These are phyloP conservation scores for Pseudotriccus pelzelni DNA, from an alignment of 2,797 vertebrate species.

Conservation along the genomic window DNA sequence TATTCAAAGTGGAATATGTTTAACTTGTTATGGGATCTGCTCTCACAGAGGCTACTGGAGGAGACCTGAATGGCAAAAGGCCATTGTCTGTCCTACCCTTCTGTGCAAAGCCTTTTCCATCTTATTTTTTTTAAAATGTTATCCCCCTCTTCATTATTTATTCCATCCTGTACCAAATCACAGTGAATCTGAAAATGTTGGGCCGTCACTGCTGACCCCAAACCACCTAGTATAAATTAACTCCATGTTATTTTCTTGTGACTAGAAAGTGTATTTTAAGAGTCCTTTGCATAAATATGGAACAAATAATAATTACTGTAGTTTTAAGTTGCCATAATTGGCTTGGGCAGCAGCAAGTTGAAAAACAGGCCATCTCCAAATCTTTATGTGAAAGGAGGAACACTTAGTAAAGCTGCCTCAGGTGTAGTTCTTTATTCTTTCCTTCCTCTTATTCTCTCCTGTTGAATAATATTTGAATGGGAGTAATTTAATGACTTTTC, in stretches of 20 bases:
- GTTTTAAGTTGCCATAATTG: neutral
- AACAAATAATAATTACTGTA: neutral
- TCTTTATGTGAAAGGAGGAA: neutral
- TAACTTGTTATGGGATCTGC: neutral
- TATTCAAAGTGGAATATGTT: neutral
- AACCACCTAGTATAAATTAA: neutral
- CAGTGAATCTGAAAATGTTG: neutral
- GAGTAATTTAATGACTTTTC: neutral
- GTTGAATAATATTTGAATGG: neutral
- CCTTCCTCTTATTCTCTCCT: neutral
- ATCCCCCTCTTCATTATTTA: fast-evolving
- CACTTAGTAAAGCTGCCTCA: neutral
- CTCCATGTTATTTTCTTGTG: neutral
- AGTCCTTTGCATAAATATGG: neutral
- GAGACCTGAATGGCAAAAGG: neutral
- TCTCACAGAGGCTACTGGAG: neutral
- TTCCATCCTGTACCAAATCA: neutral
- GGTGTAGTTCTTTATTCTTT: neutral
- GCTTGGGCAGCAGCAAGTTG: neutral
- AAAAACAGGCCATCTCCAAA: neutral
- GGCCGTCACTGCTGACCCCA: neutral
- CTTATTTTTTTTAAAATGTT: neutral
- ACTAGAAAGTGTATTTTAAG: neutral
- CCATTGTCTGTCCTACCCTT: neutral
- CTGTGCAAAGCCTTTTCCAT: neutral